Evolutionary conservation across 2,797 vertebrate species (phyloP).

Genomic region (Mus spretus): DNA sequence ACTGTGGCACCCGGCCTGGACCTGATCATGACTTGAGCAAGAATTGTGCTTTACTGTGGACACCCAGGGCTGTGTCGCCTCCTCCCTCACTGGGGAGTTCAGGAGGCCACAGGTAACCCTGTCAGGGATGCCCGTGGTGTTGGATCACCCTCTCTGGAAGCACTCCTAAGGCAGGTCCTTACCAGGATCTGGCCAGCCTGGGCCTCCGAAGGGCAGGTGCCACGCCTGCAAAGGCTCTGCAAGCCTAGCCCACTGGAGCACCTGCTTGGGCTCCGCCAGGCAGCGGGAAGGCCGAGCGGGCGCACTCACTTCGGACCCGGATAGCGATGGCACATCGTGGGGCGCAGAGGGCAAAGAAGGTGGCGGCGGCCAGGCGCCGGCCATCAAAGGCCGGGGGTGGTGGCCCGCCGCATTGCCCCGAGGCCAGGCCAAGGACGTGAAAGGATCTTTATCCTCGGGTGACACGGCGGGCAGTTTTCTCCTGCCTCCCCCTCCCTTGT

Average conservation of each 20-base stretch:
- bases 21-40: background rate
- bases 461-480: slow-evolving; percentile 85
- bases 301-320: slow-evolving; percentile 71
- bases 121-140: background rate
- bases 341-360: slow-evolving; percentile 30
- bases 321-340: background rate
- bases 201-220: background rate
- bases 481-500: slow-evolving; percentile 81
- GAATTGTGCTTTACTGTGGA: background rate
- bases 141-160: background rate
- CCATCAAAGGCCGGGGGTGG: slow-evolving; percentile 75
- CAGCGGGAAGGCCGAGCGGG: slow-evolving; percentile 51
- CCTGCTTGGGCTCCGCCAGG: background rate
- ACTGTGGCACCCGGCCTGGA: background rate
- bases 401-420: slow-evolving; percentile 79
- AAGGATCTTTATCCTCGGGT: slow-evolving; percentile 89
- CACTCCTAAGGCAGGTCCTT: background rate
- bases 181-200: background rate
- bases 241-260: background rate
- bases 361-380: slow-evolving; percentile 59
- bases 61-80: background rate
- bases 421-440: slow-evolving; percentile 83
- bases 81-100: background rate
- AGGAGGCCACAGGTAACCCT: background rate
- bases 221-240: background rate